Base-by-base conservation (phyloP, 1,140 invertebrate genomes). In the Anadara kagoshimensis region DNA sequence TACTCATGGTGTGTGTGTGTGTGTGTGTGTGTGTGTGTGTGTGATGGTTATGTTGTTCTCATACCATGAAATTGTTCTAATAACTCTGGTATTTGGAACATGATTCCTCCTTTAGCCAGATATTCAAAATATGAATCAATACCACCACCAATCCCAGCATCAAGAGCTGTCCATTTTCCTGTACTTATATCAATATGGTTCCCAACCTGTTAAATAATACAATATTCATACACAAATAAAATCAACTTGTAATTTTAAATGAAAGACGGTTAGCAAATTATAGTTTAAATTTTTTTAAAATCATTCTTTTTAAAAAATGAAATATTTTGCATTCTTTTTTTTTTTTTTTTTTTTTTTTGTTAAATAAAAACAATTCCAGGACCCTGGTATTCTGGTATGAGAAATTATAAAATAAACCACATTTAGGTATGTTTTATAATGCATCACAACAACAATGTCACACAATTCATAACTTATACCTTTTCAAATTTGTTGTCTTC, bases 51-150 rank as follows among this genome's bases (percentile, higher is more conserved):
- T 3, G 14, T 18, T 49, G 47, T 49, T 41, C 18, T 47, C 61
- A 16, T 16, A 91, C 91, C 90, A 78, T 94, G 91, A 81, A 99
- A 99, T 92, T 98, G 96, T 24, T 94, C 93, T 90, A 98, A 93
- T 36, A 99, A 88, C 84, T 97, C 93, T 1, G 98, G 97, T 73
- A 94, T 92, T 73, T 92, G 90, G 73, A 93, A 91, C 76, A 94
- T 87, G 20, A 92, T 86, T 10, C 95, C 93, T 3, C 96, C 98
- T 92, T 99, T 99, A 0, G 98, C 97, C 64, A 99, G 91, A 90
- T 99, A 99, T 90, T 99, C 98, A 91, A 97, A 99, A 86, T 98
- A 99, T 0, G 98, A 99, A 89, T 99, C 98, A 12, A 99, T 95
- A 16, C 98, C 98, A 24, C 96, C 96, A 49, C 92, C 92, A 75